Evolutionary conservation across 2,113 vertebrate species (phyloP), one percentile per base, ranked within the genome.

Genomic region (Ictalurus furcatus): DNA sequence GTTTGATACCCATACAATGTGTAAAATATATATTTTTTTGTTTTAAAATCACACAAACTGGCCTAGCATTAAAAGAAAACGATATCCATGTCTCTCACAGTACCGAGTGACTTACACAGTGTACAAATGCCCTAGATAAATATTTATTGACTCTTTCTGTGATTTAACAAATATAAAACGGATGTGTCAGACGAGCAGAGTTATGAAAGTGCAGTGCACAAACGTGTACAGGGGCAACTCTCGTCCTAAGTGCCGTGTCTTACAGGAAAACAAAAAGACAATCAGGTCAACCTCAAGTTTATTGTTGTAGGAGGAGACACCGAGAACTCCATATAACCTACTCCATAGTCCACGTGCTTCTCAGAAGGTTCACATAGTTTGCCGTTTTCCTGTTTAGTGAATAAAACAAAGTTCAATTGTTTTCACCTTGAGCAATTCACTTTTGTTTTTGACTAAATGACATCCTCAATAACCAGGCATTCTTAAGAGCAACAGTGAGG

Each of bases 401-500:
- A 92, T 90, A 90, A 85, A 90, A 92, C 92, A 85, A 87, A 92
- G 92, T 91, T 90, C 90, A 89, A 93, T 94, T 95, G 93, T 94
- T 92, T 93, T 93, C 1, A 44, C 84, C 81, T 44, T 69, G 58
- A 91, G 56, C 88, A 83, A 90, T 93, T 93, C 92, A 91, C 93
- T 91, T 94, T 93, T 94, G 94, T 95, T 91, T 94, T 44, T 91
- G 85, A 87, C 89, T 92, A 91, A 94, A 94, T 93, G 84, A 92
- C 93, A 93, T 93, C 93, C 91, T 95, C 88, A 88, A 83, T 73
- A 69, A 90, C 87, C 81, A 80, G 90, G 87, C 90, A 90, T 92
- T 92, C 88, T 85, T 71, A 82, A 87, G 81, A 88, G 90, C 82
- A 71, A 84, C 76, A 89, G 58, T 58, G 54, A 81, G 90, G 87